Base-by-base conservation (phyloP, 2,797 vertebrate species). In the Podarcis siculus region DNA sequence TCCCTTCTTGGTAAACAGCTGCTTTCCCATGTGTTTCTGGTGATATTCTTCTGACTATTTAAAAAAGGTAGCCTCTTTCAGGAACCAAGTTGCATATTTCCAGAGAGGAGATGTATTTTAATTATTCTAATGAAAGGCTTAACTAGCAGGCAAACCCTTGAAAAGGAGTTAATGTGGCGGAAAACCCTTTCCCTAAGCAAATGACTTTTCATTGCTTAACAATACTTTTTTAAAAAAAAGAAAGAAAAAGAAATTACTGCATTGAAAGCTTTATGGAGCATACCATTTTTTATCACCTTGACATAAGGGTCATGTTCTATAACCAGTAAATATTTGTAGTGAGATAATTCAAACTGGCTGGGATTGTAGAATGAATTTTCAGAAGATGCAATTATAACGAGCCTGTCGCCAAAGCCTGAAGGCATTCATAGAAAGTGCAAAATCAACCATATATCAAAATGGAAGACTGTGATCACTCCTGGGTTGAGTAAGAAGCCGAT, bases 121-220 rank as follows among this genome's bases (percentile, higher is more conserved):
- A 97, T 96, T 96, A 95, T 90, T 92, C 91, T 94, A 95, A 94
- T 92, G 91, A 94, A 93, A 94, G 91, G 86, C 95, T 95, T 96
- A 88, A 87, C 85, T 96, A 95, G 89, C 93, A 93, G 90, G 93
- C 91, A 93, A 92, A 91, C 77, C 92, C 86, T 89, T 94, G 94
- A 91, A 95, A 93, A 94, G 71, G 94, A 94, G 91, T 95, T 87
- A 96, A 95, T 92, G 92, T 94, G 86, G 86, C 0, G 45, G 89
- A 95, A 96, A 96, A 92, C 89, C 82, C 90, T 93, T 95, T 92
- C 80, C 77, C 87, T 89, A 91, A 95, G 92, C 88, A 91, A 85
- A 93, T 87, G 87, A 37, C 89, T 93, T 91, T 93, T 94, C 75
- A 42, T 25, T 93, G 89, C 89, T 86, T 91, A 89, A 91, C 15